These are phyloP conservation scores for human DNA, from an alignment of 2,113 vertebrate genomes.

Conservation along the genomic window GRCh38 chr1:158005501-158006000, in stretches of 20 bases:
- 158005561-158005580: not conserved
- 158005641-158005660: conserved; percentile 19
- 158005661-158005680: conserved; percentile 21
- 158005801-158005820: accelerated
- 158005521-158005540: not conserved
- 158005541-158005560: not conserved
- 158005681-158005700: conserved; percentile 13
- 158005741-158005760: not conserved
- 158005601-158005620: conserved; percentile 26
- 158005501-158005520: not conserved
- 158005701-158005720: not conserved
- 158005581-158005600: not conserved
- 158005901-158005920: not conserved
- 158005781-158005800: not conserved
- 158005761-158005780: not conserved
- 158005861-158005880: not conserved
- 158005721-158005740: not conserved
- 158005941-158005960: not conserved
- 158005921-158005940: not conserved
- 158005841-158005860: not conserved
- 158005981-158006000: not conserved
- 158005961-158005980: not conserved
- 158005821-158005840: not conserved
- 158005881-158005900: not conserved
- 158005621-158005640: not conserved